Base-by-base conservation (phyloP, 1,140 invertebrate species). In the Aphelinus certus region DNA sequence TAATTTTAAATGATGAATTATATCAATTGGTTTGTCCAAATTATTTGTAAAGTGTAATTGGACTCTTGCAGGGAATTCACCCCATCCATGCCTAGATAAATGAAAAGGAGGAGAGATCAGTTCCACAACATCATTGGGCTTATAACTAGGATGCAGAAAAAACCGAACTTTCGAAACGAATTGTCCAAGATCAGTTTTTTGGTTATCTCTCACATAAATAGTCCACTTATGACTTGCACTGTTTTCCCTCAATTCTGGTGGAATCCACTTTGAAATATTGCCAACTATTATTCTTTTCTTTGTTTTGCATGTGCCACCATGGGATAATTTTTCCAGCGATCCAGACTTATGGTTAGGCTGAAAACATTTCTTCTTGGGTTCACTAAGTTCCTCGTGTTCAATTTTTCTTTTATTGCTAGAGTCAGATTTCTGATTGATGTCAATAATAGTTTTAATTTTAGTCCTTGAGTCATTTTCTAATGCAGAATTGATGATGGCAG, bases 201-300 rank as follows among this genome's bases (percentile, higher is more conserved):
- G 91, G 63, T 91, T 88, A 0, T 92, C 93, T 77, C 93, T 88
- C 3, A 97, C 91, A 87, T 97, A 97, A 64, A 97, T 90, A 86
- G 96, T 92, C 96, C 96, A 97, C 82, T 96, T 96, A 84, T 97
- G 95, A 64, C 92, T 95, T n/a, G 94, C 90, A 51, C 89, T 89
- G 79, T 94, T 73, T 45, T 91, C 89, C 6, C 91, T 82, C 61
- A 91, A 91, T 60, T 92, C 91, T 0, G 90, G 87, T 2, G 92
- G 92, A 53, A 95, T 92, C 89, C 92, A 96, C 85, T 95, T 95
- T 0, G 95, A 96, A 26, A 95, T 93, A 88, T 97, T 97, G 0
- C 96, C 95, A 82, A 95, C 88, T 62, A 94, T 88, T 68, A 95
- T 81, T 71, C 83, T 82, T 69, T 83, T 80, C 64, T 80, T 78